These are phyloP conservation scores for Thaleichthys pacificus DNA, from an alignment of 2,797 vertebrate species.

Conservation along the genomic window DNA sequence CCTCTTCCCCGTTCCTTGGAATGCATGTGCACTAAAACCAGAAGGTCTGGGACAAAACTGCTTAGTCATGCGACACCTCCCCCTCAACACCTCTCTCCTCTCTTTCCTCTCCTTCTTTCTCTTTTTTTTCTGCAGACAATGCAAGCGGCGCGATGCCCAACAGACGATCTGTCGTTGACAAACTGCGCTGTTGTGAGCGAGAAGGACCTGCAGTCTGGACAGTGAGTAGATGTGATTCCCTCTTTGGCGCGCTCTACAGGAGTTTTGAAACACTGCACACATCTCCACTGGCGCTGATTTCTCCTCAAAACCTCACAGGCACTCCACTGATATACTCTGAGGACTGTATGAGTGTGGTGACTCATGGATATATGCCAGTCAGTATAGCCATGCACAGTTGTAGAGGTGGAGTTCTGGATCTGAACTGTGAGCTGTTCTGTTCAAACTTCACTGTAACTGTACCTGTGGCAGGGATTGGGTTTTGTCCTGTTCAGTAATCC, in stretches of 20 bases:
- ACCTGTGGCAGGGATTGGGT: too few relatives aligned
- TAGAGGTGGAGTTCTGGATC: too few relatives aligned
- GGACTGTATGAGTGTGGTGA: too few relatives aligned
- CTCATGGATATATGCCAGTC: too few relatives aligned
- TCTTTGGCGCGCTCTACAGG: too few relatives aligned
- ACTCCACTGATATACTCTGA: too few relatives aligned
- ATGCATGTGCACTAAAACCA: not conserved
- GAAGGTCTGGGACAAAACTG: not conserved
- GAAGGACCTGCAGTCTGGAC: slow-evolving; percentile 92
- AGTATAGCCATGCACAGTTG: too few relatives aligned
- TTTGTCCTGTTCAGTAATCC: slow-evolving; percentile 8
- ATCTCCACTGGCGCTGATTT: not conserved
- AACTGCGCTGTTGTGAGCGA: slow-evolving; percentile 96
- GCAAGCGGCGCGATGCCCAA: slow-evolving; percentile 94
- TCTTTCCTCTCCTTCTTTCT: not conserved
- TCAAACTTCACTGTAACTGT: too few relatives aligned
- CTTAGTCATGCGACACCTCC: not conserved
- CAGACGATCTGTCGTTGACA: slow-evolving; percentile 91
- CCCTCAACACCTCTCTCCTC: not conserved
- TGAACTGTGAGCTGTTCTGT: too few relatives aligned
- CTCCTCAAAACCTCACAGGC: too few relatives aligned
- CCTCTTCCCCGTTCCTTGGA: not conserved
- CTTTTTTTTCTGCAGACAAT: slow-evolving; percentile 73
- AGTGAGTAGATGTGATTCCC: slow-evolving; percentile 76
- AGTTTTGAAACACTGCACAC: not conserved